Base-by-base conservation (phyloP, 2,888 invertebrate genomes). In the Phyllotreta cruciferae region DNA sequence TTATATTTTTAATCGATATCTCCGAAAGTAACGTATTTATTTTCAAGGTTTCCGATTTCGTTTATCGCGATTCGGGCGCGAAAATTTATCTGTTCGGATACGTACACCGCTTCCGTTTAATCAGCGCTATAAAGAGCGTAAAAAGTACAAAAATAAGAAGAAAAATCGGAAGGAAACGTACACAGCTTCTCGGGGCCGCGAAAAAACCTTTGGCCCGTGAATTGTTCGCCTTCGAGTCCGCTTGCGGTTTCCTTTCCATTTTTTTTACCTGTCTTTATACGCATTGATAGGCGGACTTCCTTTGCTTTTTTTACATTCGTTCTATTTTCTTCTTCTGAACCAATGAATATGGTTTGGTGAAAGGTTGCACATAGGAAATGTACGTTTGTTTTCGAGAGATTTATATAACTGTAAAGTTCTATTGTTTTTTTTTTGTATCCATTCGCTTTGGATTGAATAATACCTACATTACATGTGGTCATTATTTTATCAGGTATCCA, bases 261-360 rank as follows among this genome's bases (percentile, higher is more conserved):
- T 49, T 11, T 49, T 35, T 49, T 49, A 10, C 49, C 34, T 24
- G 10, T 36, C 36, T 11, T 49, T 35, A 9, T 6, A 49, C 34
- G 49, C 49, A 35, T 49, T 49, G 49, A 49, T 49, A 49, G 9
- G 49, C 49, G 49, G 11, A 49, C 49, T 49, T 49, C 49, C 49
- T 49, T 35, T 49, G 49, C 24, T 24, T 35, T 49, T 35, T 34
- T 35, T n/a, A n/a, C 10, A 3, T 49, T 49, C 24, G 24, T 24
- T 24, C 24, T 24, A 24, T 24, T 49, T 49, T 49, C 11, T 47
- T 35, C 2, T 49, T 49, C 35, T 49, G 35, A 49, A 35, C 35
- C 49, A 49, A 35, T 49, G 49, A 49, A 35, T 35, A 49, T 35
- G 49, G 49, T 35, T 35, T 49, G 6, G 49, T 49, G 49, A 49